Base-by-base conservation (phyloP, 2,888 invertebrate species). In the Philereme transversata region DNA sequence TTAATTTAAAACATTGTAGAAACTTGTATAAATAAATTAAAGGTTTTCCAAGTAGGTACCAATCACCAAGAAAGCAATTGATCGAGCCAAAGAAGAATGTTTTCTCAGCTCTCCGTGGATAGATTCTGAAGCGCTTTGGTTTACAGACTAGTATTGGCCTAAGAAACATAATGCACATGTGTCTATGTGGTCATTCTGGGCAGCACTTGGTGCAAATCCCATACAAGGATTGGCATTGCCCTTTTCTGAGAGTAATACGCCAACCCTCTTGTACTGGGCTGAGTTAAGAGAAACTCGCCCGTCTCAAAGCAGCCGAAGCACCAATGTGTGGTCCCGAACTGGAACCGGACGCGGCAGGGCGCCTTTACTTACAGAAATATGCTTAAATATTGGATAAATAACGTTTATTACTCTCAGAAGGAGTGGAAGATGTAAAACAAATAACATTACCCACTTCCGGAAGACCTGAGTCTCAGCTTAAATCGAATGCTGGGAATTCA, bases 281-380 rank as follows among this genome's bases (percentile, higher is more conserved):
- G 43, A 34, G 4, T 46, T 50, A 63, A 73, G 71, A 69, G 69
- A 82, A 76, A 75, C 75, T 73, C 65, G 70, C 65, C 69, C 70
- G 65, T 67, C 64, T 64, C 73, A 76, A 75, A 77, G 72, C 63
- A 65, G 72, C 75, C 73, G 76, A 70, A 63, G 64, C 62, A 65
- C 65, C 70, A 68, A 74, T 79, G 84, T 84, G 84, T 84, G 84
- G 84, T 83, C 82, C 71, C 50, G 52, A 55, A 62, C 41, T 48
- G 43, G 55, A 68, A 60, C 75, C 73, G 70, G 69, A 69, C 81
- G 62, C 81, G 66, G 75, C 81, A 76, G 82, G 83, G 76, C 62
- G 67, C 72, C 73, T 56, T 61, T 50, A 65, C 68, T 69, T 68
- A 73, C 75, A 70, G 69, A 78, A 78, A 68, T 64, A 72, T 76